phyloP scores from a whole-genome alignment of 2,113 vertebrate species.

The Podiceps cristatus region DNA sequence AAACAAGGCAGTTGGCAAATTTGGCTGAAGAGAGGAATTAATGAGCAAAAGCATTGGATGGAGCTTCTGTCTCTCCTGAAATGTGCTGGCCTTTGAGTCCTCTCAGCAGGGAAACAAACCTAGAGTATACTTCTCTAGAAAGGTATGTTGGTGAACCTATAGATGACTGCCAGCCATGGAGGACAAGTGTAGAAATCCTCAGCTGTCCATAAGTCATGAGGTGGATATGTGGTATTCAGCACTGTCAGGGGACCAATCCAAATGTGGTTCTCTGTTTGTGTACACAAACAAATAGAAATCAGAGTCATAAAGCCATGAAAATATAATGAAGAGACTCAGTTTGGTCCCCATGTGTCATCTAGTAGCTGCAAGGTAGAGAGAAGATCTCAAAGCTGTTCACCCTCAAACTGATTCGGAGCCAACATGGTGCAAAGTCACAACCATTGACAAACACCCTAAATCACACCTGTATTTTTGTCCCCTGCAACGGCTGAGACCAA shows the following conservation, averaged over 20 bases:
- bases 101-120: not conserved
- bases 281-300: conserved; percentile 38
- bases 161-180: not conserved
- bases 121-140: not conserved
- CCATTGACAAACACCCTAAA: not conserved
- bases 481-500: not conserved
- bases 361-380: not conserved
- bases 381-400: not conserved
- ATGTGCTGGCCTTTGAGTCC: not conserved
- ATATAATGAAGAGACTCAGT: not conserved
- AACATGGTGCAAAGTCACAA: not conserved
- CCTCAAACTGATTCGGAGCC: not conserved
- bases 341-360: not conserved
- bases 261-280: conserved; percentile 53
- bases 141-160: not conserved
- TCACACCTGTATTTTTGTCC: not conserved
- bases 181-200: not conserved
- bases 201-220: conserved; percentile 22
- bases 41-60: not conserved
- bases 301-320: conserved; percentile 17
- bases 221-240: conserved; percentile 39
- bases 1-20: not conserved
- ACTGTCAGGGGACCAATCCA: conserved; percentile 4
- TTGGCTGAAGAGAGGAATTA: not conserved
- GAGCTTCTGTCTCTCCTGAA: not conserved